Percentiles rank a stretch among this genome's conserved stretches.
These are phyloP conservation scores for Auanema freiburgensis DNA, from an alignment of 2,888 invertebrate genomes.

Conservation along the genomic window DNA sequence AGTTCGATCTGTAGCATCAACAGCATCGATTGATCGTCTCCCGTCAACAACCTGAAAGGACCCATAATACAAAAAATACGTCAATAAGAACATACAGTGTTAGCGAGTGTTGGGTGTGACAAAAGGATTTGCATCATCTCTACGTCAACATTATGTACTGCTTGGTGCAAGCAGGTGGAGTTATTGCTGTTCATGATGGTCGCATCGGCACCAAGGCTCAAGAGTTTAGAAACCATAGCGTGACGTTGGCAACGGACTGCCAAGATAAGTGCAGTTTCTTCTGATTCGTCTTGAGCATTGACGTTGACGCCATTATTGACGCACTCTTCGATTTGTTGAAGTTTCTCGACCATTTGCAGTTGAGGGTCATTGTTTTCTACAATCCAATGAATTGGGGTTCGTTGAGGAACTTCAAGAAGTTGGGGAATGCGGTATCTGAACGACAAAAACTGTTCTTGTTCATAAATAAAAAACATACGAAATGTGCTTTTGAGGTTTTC, in stretches of 20 bases:
- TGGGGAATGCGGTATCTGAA: too few species aligned
- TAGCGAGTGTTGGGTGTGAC: not conserved
- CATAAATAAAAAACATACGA: too few species aligned
- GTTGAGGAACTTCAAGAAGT: too few species aligned
- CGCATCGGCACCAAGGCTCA: not conserved
- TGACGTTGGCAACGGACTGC: not conserved
- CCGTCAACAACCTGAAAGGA: slow-evolving; percentile 2
- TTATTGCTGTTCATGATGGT: slow-evolving; percentile 1
- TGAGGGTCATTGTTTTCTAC: not conserved
- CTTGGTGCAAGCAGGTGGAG: not conserved
- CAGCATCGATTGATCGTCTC: not conserved
- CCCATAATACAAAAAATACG: too few species aligned
- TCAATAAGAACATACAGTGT: not conserved
- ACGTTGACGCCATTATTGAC: not conserved
- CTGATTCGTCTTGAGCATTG: slow-evolving; percentile 2
- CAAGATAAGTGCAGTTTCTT: slow-evolving; percentile 4
- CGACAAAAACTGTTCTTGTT: too few species aligned
- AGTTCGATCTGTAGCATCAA: not conserved
- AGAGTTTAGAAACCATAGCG: not conserved
- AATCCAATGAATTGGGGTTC: not conserved
- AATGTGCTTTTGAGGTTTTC: too few species aligned
- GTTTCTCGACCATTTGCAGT: not conserved
- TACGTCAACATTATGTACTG: not conserved
- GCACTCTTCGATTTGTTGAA: not conserved
- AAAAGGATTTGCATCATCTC: not conserved